These are phyloP conservation scores for Autographa gamma DNA, from an alignment of 2,888 invertebrate genomes.

Conservation along the genomic window DNA sequence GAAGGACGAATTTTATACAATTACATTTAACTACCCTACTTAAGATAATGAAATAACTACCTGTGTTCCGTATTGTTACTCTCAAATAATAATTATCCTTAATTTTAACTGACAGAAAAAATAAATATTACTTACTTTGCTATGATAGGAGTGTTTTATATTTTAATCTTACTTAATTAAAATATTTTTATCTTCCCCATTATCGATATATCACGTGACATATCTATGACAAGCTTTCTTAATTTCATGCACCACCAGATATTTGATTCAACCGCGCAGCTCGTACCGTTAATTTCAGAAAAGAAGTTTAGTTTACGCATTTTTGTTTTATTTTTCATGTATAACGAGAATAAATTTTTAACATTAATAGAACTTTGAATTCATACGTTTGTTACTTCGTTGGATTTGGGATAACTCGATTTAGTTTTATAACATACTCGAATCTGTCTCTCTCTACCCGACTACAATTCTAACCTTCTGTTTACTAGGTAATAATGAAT, in stretches of 20 bases:
- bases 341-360: no score
- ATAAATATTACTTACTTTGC: background rate
- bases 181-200: background rate
- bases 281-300: constrained; percentile 25
- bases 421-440: no score
- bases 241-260: constrained; percentile 44
- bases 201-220: constrained; percentile 24
- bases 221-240: constrained; percentile 26
- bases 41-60: no score
- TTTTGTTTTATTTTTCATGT: no score
- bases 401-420: no score
- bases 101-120: no score
- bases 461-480: background rate
- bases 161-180: background rate
- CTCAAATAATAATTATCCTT: no score
- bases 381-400: background rate
- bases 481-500: background rate
- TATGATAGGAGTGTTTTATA: constrained; percentile 9
- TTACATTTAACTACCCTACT: no score
- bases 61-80: no score
- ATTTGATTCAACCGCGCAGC: constrained; percentile 26
- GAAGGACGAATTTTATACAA: background rate
- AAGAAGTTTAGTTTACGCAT: constrained; percentile 24
- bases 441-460: no score
- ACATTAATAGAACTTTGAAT: background rate